Evolutionary conservation across 1,140 invertebrate species (phyloP), one percentile per base, ranked within the genome.

Genomic region (Ectropis grisescens): DNA sequence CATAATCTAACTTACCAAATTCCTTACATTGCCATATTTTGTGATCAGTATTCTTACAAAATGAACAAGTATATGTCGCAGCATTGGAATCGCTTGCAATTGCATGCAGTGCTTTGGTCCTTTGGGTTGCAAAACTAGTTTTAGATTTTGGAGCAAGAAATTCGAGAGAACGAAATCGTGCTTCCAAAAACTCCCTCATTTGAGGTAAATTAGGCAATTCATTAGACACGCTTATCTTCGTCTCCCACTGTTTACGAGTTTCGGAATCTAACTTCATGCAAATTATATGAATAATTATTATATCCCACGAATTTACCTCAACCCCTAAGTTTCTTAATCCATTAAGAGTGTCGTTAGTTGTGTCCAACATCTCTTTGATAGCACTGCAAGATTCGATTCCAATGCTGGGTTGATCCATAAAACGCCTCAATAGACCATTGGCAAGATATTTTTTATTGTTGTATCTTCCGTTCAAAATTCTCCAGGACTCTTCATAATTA

Each of bases 11-110:
- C 28, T 41, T 41, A 14, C 30, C 25, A 37, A 47, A 47, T n/a
- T 37, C 24, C 6, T 41, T 47, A 25, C 44, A 47, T 15, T 29
- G 29, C 23, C 36, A 46, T 23, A 36, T 36, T 11, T 40, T 33
- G 26, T 46, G 43, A n/a, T 47, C 8, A 3, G 3, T 31, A 11
- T 26, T 11, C n/a, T 37, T 41, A 33, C 37, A 47, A 11, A 33
- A 47, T 9, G 29, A 2, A 16, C 44, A 47, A 3, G 16, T 4
- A 19, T 3, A 4, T 4, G 3, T 19, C 16, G n/a, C n/a, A n/a
- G 3, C 16, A 19, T 19, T 19, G 16, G 16, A 3, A 19, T 3
- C 3, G 16, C 3, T 8, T 4, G 16, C 16, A 4, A 8, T 8
- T 19, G 16, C 16, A 8, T 19, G 16, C 3, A 4, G 16, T 4